phyloP scores from a whole-genome alignment of 1,140 invertebrate species.

The Agraylea sexmaculata region DNA sequence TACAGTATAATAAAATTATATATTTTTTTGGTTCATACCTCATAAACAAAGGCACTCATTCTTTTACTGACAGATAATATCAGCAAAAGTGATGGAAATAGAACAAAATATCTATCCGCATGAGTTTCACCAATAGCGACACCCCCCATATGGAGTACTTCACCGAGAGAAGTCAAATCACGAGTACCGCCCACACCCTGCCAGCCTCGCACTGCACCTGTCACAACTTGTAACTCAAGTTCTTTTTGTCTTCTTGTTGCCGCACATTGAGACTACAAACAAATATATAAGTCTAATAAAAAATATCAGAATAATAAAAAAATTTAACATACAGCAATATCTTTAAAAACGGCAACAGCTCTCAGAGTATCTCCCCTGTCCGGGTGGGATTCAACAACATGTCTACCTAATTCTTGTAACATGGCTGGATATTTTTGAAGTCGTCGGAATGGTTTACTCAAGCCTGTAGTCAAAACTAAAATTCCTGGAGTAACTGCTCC shows the following conservation, averaged over 20 bases:
- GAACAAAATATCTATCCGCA: constrained; percentile 81
- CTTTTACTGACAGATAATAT: constrained; percentile 81
- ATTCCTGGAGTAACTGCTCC: constrained; percentile 74
- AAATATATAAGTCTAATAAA: constrained; percentile 14
- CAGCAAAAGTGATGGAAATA: constrained; percentile 80
- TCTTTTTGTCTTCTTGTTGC: constrained; percentile 87
- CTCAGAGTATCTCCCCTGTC: constrained; percentile 94
- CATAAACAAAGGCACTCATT: constrained; percentile 91
- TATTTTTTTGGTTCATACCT: constrained; percentile 50
- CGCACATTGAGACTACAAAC: constrained; percentile 63
- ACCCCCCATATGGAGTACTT: constrained; percentile 76
- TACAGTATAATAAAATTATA: no score
- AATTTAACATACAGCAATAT: constrained; percentile 68
- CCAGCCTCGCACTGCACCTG: constrained; percentile 85
- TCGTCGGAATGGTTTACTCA: constrained; percentile 90
- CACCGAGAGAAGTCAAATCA: constrained; percentile 55
- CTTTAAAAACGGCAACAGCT: constrained; percentile 86
- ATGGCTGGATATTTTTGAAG: constrained; percentile 89
- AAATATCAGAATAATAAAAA: constrained; percentile 1
- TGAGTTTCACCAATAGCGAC: constrained; percentile 73
- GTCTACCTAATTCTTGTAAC: constrained; percentile 89
- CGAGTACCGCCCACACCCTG: constrained; percentile 75
- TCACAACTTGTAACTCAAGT: constrained; percentile 88
- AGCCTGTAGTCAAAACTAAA: constrained; percentile 77
- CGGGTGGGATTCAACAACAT: constrained; percentile 88